phyloP scores from a whole-genome alignment of 2,113 vertebrate species.

The Plestiodon gilberti region DNA sequence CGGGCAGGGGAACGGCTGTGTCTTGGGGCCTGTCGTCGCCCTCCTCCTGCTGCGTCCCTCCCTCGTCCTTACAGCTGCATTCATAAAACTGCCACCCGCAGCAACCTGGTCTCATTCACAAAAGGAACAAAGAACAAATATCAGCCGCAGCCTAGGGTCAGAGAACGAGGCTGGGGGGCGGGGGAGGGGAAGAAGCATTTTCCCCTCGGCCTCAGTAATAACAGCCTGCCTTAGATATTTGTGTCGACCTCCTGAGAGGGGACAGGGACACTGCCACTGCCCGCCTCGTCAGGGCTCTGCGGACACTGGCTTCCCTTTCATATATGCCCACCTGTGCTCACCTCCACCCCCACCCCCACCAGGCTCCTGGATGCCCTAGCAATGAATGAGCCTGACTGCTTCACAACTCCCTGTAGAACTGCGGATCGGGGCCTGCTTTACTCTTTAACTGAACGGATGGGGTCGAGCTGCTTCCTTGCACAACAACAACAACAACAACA shows the following conservation, averaged over 20 bases:
- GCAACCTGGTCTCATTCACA: constrained; percentile 8
- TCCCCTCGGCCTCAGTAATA: too few relatives aligned
- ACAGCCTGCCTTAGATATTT: not conserved
- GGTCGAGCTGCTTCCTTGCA: not conserved
- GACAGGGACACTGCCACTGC: too few relatives aligned
- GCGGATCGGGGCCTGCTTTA: not conserved
- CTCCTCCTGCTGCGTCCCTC: not conserved
- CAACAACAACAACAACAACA: too few relatives aligned
- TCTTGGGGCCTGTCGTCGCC: not conserved
- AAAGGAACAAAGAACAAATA: too few relatives aligned
- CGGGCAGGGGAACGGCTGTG: not conserved
- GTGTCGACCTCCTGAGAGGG: not conserved
- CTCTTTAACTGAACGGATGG: not conserved
- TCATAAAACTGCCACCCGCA: not conserved
- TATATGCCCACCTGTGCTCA: not conserved
- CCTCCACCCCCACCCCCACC: not conserved
- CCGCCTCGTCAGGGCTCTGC: not conserved
- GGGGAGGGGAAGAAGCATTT: not conserved
- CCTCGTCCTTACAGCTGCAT: not conserved
- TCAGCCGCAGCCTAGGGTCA: not conserved
- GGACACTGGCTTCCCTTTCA: not conserved
- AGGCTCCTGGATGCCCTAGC: not conserved
- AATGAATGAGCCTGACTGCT: too few relatives aligned
- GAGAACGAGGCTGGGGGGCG: not conserved
- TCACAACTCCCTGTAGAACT: not conserved